A percentile compares a stretch with the other conserved stretches of the same genome.
Conservation (phyloP, 2,888 invertebrate genomes). For the Cancer borealis region DNA sequence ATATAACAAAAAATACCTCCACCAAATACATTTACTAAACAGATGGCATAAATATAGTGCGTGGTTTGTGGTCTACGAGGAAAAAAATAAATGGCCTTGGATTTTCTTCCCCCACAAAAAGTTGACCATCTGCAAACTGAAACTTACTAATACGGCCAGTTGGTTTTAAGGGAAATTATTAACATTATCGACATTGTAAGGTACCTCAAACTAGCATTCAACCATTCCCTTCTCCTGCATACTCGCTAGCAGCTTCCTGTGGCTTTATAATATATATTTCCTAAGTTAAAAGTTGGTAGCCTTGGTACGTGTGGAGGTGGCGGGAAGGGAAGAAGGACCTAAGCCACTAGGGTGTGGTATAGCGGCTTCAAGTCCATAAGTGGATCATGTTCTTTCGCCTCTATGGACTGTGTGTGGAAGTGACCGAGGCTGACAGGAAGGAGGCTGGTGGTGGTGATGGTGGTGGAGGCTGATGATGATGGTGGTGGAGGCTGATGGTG, state of each 20-base stretch:
- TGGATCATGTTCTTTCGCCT: background rate
- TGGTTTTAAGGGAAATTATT: too few relatives aligned
- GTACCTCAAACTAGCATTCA: background rate
- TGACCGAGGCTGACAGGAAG: background rate
- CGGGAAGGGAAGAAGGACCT: background rate
- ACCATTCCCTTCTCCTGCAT: background rate
- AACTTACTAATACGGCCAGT: too few relatives aligned
- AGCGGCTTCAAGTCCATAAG: background rate
- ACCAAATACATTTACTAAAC: too few relatives aligned
- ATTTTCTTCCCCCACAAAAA: too few relatives aligned
- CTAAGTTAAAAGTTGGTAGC: background rate
- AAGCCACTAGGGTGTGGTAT: slow-evolving; percentile 4
- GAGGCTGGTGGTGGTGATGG: background rate
- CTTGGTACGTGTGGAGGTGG: background rate
- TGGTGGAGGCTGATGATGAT: background rate
- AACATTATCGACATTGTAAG: too few relatives aligned
- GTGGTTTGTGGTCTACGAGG: too few relatives aligned
- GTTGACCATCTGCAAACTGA: too few relatives aligned
- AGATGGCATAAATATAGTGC: too few relatives aligned
- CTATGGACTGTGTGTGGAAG: background rate
- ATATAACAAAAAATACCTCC: too few relatives aligned
- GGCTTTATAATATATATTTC: background rate
- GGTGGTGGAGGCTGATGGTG: background rate
- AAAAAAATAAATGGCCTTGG: too few relatives aligned
- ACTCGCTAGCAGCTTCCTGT: background rate